Conservation (phyloP, 2,113 vertebrate genomes). For the Progne subis region DNA sequence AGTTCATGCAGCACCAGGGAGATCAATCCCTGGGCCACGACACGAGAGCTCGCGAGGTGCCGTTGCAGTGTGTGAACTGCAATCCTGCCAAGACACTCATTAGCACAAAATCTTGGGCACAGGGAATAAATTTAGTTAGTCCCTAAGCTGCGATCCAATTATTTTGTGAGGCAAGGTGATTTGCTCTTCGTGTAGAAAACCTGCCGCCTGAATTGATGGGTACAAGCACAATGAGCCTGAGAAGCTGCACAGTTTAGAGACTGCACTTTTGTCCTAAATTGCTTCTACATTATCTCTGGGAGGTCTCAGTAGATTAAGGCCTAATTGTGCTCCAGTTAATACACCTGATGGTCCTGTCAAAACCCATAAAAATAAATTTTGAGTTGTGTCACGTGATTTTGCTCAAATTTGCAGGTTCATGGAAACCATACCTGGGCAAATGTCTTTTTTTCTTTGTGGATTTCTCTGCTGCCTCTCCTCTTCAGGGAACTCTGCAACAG, state of each 20-base stretch:
- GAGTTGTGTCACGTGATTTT: neutral
- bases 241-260: neutral
- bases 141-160: neutral
- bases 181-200: constrained; percentile 20
- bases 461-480: constrained; percentile 91
- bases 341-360: neutral
- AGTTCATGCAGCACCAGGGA: neutral
- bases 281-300: neutral
- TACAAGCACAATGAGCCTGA: neutral
- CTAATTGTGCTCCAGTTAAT: constrained; percentile 14
- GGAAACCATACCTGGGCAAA: constrained; percentile 83
- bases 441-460: constrained; percentile 92
- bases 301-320: neutral
- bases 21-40: neutral
- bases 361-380: neutral
- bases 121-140: neutral
- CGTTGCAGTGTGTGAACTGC: neutral
- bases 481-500: constrained; percentile 87
- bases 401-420: neutral
- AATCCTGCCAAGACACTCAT: neutral
- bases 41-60: rapidly evolving
- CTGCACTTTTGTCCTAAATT: neutral
- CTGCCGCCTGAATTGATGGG: neutral
- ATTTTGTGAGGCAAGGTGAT: constrained; percentile 23
- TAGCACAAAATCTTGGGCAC: constrained; percentile 15